Percentiles rank a stretch among this genome's conserved stretches.
Conservation (phyloP, 2,888 invertebrate genomes). For the Emmelina monodactyla region DNA sequence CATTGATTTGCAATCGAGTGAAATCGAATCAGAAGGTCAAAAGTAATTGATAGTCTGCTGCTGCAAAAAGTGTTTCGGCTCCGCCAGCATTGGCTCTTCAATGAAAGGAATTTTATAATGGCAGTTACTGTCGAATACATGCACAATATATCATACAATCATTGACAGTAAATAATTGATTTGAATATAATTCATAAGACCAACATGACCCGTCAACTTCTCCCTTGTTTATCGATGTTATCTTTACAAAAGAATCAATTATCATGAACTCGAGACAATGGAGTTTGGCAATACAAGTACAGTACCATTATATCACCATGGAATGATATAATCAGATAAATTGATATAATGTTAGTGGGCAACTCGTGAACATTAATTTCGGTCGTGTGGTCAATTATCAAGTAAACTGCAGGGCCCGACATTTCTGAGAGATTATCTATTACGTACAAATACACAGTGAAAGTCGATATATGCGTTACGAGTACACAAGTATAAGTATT, state of each 20-base stretch:
- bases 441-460: neutral
- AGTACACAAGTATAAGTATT: neutral
- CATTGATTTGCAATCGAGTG: too few species aligned
- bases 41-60: too few species aligned
- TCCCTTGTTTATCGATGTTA: slow-evolving; percentile 1
- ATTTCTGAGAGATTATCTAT: too few species aligned
- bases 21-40: too few species aligned
- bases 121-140: too few species aligned
- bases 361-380: slow-evolving; percentile 44
- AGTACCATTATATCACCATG: slow-evolving; percentile 17
- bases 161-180: neutral
- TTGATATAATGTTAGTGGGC: slow-evolving; percentile 32
- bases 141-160: neutral
- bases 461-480: neutral
- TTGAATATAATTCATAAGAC: too few species aligned
- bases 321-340: slow-evolving; percentile 37
- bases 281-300: slow-evolving; percentile 31
- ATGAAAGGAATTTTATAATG: too few species aligned
- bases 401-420: neutral
- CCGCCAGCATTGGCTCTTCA: too few species aligned
- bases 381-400: slow-evolving; percentile 37
- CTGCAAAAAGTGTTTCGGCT: too few species aligned
- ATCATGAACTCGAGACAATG: slow-evolving; percentile 29
- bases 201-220: too few species aligned
- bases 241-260: slow-evolving; percentile 22